A percentile compares a stretch with the other conserved stretches of the same genome.
These are phyloP conservation scores for Drosophila nasuta DNA, from an alignment of 1,140 invertebrate species.

Conservation along the genomic window DNA sequence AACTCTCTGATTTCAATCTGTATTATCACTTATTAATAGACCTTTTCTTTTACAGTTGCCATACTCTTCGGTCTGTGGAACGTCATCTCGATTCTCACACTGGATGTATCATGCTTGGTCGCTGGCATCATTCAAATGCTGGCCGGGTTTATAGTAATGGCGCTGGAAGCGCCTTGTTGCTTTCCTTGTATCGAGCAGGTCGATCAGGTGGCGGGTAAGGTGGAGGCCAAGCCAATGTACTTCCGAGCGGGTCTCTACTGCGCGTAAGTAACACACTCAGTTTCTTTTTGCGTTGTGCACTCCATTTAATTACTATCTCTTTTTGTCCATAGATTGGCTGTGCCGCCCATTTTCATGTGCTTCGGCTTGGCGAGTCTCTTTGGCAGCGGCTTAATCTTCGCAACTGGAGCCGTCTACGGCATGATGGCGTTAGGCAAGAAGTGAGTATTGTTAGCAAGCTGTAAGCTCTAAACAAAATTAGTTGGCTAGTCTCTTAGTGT, in stretches of 20 bases:
- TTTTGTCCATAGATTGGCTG: slow-evolving; percentile 88
- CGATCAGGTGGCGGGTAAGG: slow-evolving; percentile 91
- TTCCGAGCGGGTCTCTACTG: slow-evolving; percentile 95
- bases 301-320: slow-evolving; percentile 2
- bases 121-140: slow-evolving; percentile 95
- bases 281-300: neutral
- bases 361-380: slow-evolving; percentile 91
- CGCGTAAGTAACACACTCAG: slow-evolving; percentile 88
- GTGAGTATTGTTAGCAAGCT: slow-evolving; percentile 87
- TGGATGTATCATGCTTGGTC: slow-evolving; percentile 89
- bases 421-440: slow-evolving; percentile 97
- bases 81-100: slow-evolving; percentile 89
- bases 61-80: slow-evolving; percentile 94
- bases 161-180: slow-evolving; percentile 97
- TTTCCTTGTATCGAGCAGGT: slow-evolving; percentile 97
- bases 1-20: neutral
- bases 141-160: slow-evolving; percentile 93
- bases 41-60: slow-evolving; percentile 88
- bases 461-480: slow-evolving; percentile 6
- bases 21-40: slow-evolving; percentile 3
- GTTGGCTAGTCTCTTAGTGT: slow-evolving; percentile 29
- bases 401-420: slow-evolving; percentile 95
- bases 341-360: slow-evolving; percentile 92
- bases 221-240: slow-evolving; percentile 94
- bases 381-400: slow-evolving; percentile 94